A percentile compares a stretch with the other conserved stretches of the same genome.
These are phyloP conservation scores for Parauchenoglanis ngamensis DNA, from an alignment of 2,797 vertebrate species.

Conservation along the genomic window DNA sequence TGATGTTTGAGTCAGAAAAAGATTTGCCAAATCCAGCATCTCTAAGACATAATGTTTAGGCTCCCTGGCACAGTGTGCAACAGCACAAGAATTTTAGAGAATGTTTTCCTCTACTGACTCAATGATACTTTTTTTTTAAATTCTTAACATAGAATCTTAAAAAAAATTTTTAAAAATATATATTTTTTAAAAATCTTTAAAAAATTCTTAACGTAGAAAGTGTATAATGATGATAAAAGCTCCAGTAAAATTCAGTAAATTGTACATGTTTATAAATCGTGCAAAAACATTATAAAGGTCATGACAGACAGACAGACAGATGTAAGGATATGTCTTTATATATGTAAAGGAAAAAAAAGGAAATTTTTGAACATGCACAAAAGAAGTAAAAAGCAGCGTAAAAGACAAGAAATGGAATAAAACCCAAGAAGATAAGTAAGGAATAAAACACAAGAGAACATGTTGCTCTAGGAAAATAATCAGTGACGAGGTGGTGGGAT, in stretches of 20 bases:
- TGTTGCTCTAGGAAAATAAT: not conserved
- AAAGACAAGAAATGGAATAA: not conserved
- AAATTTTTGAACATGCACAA: not conserved
- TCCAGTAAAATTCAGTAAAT: no score
- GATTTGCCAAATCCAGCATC: not conserved
- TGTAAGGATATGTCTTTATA: not conserved
- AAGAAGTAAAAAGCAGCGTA: not conserved
- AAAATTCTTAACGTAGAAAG: no score
- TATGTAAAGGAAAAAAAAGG: not conserved
- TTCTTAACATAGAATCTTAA: not conserved
- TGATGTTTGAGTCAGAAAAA: not conserved
- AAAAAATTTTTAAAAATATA: no score
- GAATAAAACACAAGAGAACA: not conserved
- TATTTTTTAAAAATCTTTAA: no score
- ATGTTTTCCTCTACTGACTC: not conserved
- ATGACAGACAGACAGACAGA: not conserved
- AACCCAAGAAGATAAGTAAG: not conserved
- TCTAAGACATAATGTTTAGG: not conserved
- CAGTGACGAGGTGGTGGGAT: not conserved
- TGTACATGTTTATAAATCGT: not conserved
- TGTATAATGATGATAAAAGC: not conserved
- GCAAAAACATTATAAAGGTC: not conserved
- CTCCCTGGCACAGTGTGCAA: not conserved
- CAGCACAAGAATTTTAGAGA: not conserved
- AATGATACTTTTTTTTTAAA: not conserved